These are phyloP conservation scores for Octodon degus DNA, from an alignment of 2,113 vertebrate species.

Conservation along the genomic window DNA sequence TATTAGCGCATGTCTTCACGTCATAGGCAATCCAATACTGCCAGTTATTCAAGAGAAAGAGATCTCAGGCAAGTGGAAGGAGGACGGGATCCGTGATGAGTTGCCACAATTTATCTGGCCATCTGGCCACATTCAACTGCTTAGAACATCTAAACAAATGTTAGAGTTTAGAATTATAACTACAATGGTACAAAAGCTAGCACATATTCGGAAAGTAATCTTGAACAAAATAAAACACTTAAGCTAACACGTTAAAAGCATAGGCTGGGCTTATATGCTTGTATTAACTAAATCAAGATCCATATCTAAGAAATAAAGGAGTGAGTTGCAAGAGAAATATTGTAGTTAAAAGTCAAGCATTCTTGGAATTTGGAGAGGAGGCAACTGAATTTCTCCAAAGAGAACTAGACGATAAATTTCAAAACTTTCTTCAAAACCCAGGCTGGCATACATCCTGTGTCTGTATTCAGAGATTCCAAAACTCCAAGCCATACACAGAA, in stretches of 20 bases:
- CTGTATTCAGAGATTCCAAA: background rate
- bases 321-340: background rate
- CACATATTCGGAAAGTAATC: background rate
- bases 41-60: conserved; percentile 46
- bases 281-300: background rate
- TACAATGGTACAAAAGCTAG: background rate
- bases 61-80: conserved; percentile 47
- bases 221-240: conserved; percentile 38
- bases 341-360: background rate
- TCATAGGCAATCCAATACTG: background rate
- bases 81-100: background rate
- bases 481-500: background rate
- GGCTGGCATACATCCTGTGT: background rate
- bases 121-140: conserved; percentile 22
- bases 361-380: background rate
- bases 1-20: background rate
- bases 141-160: background rate
- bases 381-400: background rate
- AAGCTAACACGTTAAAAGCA: conserved; percentile 7
- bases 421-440: conserved; percentile 4
- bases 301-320: conserved; percentile 50
- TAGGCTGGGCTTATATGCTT: background rate
- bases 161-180: conserved; percentile 19
- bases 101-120: conserved; percentile 17
- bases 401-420: background rate